These are phyloP conservation scores for Neoaliturus tenellus DNA, from an alignment of 2,888 invertebrate species.

Conservation along the genomic window DNA sequence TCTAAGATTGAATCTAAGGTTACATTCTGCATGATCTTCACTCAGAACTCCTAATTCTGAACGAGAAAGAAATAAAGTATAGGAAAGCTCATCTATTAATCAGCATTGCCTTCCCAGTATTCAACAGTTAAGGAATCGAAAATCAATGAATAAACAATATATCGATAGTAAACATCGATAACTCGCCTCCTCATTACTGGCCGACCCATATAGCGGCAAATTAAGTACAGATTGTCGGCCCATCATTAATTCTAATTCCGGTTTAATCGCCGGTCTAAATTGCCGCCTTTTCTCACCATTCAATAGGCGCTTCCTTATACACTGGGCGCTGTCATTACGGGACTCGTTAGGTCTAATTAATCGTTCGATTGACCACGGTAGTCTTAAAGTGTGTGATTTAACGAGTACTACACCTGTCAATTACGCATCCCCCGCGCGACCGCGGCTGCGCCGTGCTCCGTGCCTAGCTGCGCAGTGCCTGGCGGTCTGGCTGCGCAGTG, in stretches of 20 bases:
- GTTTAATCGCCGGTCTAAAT: conserved; percentile 51
- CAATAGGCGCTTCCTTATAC: conserved; percentile 53
- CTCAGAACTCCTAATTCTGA: no score
- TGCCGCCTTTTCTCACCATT: conserved; percentile 52
- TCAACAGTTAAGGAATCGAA: not conserved
- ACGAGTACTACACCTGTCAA: conserved; percentile 48
- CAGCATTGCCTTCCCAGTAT: not conserved
- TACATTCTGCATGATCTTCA: no score
- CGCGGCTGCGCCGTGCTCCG: not conserved
- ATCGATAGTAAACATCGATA: not conserved
- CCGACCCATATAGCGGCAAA: conserved; percentile 51
- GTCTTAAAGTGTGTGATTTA: conserved; percentile 49
- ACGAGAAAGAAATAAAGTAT: no score
- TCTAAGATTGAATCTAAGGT: no score
- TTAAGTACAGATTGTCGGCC: conserved; percentile 44
- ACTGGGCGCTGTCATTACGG: conserved; percentile 49
- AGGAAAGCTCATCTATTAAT: no score
- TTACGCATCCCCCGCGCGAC: conserved; percentile 30
- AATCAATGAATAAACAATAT: not conserved
- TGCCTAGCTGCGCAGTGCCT: not conserved
- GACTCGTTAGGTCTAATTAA: conserved; percentile 41
- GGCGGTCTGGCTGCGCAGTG: not conserved
- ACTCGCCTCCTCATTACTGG: conserved; percentile 25
- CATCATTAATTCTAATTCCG: conserved; percentile 52
- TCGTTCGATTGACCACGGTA: conserved; percentile 49